phyloP scores from a whole-genome alignment of 1,140 invertebrate genomes.

The Thaumetopoea pityocampa region DNA sequence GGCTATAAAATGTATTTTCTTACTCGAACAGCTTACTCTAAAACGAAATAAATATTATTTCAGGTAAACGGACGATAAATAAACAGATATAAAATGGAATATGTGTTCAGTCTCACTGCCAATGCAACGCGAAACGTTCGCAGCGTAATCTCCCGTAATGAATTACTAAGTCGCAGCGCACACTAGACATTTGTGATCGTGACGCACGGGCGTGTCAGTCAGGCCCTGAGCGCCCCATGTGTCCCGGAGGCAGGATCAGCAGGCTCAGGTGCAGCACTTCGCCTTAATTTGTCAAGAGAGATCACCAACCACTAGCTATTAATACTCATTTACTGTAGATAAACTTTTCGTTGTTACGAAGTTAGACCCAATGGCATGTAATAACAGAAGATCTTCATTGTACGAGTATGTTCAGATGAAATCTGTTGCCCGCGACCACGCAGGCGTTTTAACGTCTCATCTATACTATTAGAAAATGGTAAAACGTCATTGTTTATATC shows the following conservation, averaged over 20 bases:
- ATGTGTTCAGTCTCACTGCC: conserved; percentile 4
- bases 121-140: conserved; percentile 7
- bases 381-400: too few relatives aligned
- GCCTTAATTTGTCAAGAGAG: conserved; percentile 15
- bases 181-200: conserved; percentile 4
- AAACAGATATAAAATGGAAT: conserved; percentile 5
- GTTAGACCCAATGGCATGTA: too few relatives aligned
- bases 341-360: too few relatives aligned
- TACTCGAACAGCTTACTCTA: too few relatives aligned
- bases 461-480: too few relatives aligned
- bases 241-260: conserved; percentile 4
- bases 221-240: conserved; percentile 11
- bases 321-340: not conserved
- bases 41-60: conserved; percentile 1
- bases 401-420: too few relatives aligned
- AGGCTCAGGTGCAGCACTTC: conserved; percentile 12
- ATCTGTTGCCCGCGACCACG: too few relatives aligned
- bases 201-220: conserved; percentile 3
- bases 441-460: too few relatives aligned
- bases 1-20: too few relatives aligned
- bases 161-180: conserved; percentile 1
- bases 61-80: conserved; percentile 2
- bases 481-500: too few relatives aligned
- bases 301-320: conserved; percentile 1
- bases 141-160: conserved; percentile 5